Evolutionary conservation across 2,797 vertebrate genomes (phyloP).

Genomic region (Coranthus polyacanthus): DNA sequence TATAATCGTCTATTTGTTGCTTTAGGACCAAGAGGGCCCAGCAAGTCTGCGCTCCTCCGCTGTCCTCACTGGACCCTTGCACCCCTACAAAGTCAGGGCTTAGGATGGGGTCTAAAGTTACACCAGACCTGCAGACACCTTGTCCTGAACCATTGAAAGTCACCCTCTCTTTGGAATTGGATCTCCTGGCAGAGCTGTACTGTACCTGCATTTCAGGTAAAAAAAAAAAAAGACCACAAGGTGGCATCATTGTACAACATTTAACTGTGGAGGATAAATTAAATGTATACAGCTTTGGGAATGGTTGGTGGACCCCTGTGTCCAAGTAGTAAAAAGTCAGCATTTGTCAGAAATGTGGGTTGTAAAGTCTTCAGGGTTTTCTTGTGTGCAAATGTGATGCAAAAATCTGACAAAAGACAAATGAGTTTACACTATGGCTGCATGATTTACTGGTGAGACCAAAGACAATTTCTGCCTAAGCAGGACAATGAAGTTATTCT

Average conservation of each 20-base stretch:
- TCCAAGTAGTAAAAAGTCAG: too few relatives aligned
- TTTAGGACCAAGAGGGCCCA: conserved; percentile 91
- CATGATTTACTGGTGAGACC: too few relatives aligned
- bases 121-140: conserved; percentile 83
- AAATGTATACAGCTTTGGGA: background rate
- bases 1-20: conserved; percentile 2
- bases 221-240: conserved; percentile 57
- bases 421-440: too few relatives aligned
- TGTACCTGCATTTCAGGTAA: conserved; percentile 94
- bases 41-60: conserved; percentile 80
- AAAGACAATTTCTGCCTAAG: too few relatives aligned
- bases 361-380: too few relatives aligned
- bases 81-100: conserved; percentile 84
- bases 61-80: conserved; percentile 76
- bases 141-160: conserved; percentile 89
- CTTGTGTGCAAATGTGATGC: too few relatives aligned
- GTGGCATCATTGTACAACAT: conserved; percentile 15
- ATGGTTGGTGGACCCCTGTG: too few relatives aligned
- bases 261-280: background rate
- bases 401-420: too few relatives aligned
- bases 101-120: conserved; percentile 78
- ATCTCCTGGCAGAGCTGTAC: conserved; percentile 91
- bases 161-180: conserved; percentile 87
- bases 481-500: too few relatives aligned
- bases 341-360: too few relatives aligned